Evolutionary conservation across 2,797 vertebrate species (phyloP).

Genomic region (Sebastes kiyomatsui): DNA sequence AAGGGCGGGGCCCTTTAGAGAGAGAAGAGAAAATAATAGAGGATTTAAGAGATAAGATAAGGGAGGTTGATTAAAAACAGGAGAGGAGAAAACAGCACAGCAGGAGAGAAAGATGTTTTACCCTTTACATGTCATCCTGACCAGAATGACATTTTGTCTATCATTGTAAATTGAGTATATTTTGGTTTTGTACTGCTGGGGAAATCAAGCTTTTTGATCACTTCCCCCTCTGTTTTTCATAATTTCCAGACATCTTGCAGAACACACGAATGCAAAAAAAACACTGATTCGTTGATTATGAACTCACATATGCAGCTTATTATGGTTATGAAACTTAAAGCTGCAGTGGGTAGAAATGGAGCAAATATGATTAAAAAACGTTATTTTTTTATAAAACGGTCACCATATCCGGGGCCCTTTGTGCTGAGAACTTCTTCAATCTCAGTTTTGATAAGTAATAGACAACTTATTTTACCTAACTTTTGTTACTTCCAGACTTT

Average conservation of each 20-base stretch:
- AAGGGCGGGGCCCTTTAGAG: not conserved
- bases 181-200: not conserved
- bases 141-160: not conserved
- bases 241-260: not conserved
- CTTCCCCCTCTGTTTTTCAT: too few relatives aligned
- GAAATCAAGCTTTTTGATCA: not conserved
- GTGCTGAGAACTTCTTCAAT: too few relatives aligned
- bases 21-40: constrained; percentile 1
- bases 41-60: constrained; percentile 14
- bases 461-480: too few relatives aligned
- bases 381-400: too few relatives aligned
- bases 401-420: too few relatives aligned
- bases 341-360: too few relatives aligned
- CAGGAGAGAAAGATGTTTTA: not conserved
- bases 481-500: too few relatives aligned
- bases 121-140: not conserved
- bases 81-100: not conserved
- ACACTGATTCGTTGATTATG: not conserved
- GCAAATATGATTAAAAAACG: too few relatives aligned
- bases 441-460: too few relatives aligned
- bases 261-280: not conserved
- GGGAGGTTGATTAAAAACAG: not conserved
- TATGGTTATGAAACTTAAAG: too few relatives aligned
- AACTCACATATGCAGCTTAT: not conserved
- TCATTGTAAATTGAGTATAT: not conserved